These are phyloP conservation scores for Varecia variegata DNA, from an alignment of 2,797 vertebrate species.

Conservation along the genomic window DNA sequence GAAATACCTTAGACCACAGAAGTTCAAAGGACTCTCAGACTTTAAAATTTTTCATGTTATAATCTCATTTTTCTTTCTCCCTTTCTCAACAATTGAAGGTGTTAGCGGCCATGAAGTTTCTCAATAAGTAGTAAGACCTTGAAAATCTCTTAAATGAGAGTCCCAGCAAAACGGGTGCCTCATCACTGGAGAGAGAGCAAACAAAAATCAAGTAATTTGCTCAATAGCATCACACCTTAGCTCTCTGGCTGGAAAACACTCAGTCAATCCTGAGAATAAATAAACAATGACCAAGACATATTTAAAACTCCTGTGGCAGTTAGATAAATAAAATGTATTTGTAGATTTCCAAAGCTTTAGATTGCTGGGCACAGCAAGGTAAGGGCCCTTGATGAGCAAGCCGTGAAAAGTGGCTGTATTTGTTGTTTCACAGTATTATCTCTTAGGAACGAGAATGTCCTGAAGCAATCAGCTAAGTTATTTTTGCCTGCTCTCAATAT, in stretches of 20 bases:
- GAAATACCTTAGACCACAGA: not conserved
- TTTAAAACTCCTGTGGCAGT: not conserved
- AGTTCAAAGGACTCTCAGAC: not conserved
- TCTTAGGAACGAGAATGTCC: not conserved
- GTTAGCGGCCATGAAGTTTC: not conserved
- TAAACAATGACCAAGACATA: not conserved
- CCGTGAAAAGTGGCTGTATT: not conserved
- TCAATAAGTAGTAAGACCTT: not conserved
- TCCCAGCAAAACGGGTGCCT: not conserved
- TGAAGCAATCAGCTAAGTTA: not conserved
- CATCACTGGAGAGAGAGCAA: not conserved
- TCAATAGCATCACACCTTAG: not conserved
- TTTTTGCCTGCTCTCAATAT: not conserved
- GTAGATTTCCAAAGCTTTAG: constrained; percentile 23
- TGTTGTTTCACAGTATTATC: not conserved
- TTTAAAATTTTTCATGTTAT: not conserved
- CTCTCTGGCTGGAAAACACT: not conserved
- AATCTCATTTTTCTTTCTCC: not conserved
- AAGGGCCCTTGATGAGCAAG: not conserved
- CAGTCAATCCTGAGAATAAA: not conserved
- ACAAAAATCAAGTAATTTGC: not conserved
- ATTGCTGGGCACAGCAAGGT: not conserved
- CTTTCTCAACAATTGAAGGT: not conserved
- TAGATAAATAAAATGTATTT: constrained; percentile 11
- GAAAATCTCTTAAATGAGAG: not conserved